Base-by-base conservation (phyloP, 2,888 invertebrate species). In the Sphaerophoria rueppellii region DNA sequence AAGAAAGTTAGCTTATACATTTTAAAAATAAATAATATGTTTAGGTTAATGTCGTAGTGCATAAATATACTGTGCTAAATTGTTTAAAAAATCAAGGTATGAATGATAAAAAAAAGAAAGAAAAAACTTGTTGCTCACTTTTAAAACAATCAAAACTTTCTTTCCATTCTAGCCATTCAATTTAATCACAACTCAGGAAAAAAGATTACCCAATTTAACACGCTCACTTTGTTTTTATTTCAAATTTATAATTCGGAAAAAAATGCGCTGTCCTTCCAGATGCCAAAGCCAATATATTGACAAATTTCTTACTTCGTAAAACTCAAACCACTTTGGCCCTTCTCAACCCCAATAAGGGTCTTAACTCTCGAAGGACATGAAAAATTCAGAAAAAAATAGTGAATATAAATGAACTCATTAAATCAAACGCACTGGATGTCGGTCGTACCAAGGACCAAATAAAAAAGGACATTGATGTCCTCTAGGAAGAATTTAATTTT, bases 351-450 rank as follows among this genome's bases (percentile, higher is more conserved):
- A 37, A 40, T 11, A 14, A 12, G 40, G 52, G 52, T 0, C 24
- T 40, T 24, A 60, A 3, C 40, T 24, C 24, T 24, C 60, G 24
- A 40, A 24, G 43, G 60, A 43, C 11, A 40, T 0, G 9, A 46
- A 14, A n/a, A 48, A 48, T 5, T 6, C 43, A 14, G 9, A n/a
- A 52, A 52, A 34, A 48, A 58, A 58, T 70, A 70, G 12, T 34
- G 80, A 60, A 82, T 78, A 78, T 78, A 78, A 82, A 82, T 82
- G 77, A 82, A 77, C 77, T 77, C 73, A 82, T 82, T 82, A 82
- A 73, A 73, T 77, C 57, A 61, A 61, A 67, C 73, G 72, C 72
- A 57, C 57, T 50, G 16, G 24, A 24, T 24, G 24, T 24, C 24
- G 24, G 73, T 12, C 24, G 4, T 24, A 16, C 65, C n/a, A 52